Base-by-base conservation (phyloP, 2,113 vertebrate genomes). In the Clarias magur region DNA sequence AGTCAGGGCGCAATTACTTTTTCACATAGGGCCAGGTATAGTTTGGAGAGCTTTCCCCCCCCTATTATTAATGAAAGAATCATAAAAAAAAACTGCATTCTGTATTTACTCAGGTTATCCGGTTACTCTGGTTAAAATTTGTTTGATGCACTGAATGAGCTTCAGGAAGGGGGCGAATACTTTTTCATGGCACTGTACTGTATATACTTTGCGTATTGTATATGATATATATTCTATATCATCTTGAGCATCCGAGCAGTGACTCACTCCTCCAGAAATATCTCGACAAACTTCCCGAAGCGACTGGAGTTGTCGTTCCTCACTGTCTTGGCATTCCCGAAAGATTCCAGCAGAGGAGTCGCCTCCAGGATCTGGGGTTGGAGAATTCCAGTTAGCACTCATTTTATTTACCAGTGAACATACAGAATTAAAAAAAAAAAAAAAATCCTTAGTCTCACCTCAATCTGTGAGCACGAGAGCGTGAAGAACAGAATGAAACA, bases 301-400 rank as follows among this genome's bases (percentile, higher is more conserved):
- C 98, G 96, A 92, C 97, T 99, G 89, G 98, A 99, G 93, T 99
- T 99, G 93, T 99, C 96, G 0, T 99, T 99, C 91, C 97, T 95
- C 89, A 99, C 97, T 0, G 98, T 99, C 97, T 99, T 99, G 96
- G 98, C 98, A 0, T 99, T 99, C 87, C 98, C 98, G 62, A 99
- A 99, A 84, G 98, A 97, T 94, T 99, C 98, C 94, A 99, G 91
- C 90, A 99, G 92, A 84, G 98, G 98, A 0, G 96, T 97, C 2
- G 98, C 98, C 94, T 99, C 98, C 53, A 99, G 94, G 92, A 99
- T 99, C 98, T 99, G 87, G 57, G 85, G 9, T 54, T 67, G 9
- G 15, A 56, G 53, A 4, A 21, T 67, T 65, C 15, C 16, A 57
- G 53, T 87, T 78, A 83, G 42, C 38, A 34, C 30, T 2, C 8